phyloP scores from a whole-genome alignment of 1,140 invertebrate genomes.

The Hermetia illucens region DNA sequence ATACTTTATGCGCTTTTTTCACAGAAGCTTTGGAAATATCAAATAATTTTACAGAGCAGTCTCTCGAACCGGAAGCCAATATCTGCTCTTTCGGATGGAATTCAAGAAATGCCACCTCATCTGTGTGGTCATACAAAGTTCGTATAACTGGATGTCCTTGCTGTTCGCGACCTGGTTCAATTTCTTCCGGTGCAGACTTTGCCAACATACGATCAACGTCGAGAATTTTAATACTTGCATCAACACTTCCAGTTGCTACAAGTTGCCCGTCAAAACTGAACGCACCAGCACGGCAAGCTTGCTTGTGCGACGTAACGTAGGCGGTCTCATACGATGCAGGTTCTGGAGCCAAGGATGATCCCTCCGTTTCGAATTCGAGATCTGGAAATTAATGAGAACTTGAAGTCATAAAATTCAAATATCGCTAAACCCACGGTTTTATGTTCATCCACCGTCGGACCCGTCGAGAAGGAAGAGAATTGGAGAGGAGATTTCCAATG shows the following conservation, averaged over 20 bases:
- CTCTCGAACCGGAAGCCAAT: conserved; percentile 83
- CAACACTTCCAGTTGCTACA: conserved; percentile 95
- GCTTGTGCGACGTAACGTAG: conserved; percentile 98
- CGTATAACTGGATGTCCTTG: conserved; percentile 96
- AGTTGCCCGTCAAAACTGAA: conserved; percentile 90
- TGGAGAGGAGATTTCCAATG: no score
- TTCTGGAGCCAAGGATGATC: conserved; percentile 75
- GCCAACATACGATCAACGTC: conserved; percentile 97
- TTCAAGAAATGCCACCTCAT: conserved; percentile 92
- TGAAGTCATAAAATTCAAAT: no score
- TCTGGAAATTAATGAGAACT: no score
- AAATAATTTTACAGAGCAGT: conserved; percentile 91
- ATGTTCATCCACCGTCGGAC: no score
- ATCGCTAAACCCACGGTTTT: no score
- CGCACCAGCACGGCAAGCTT: conserved; percentile 83
- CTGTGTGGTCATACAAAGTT: conserved; percentile 95
- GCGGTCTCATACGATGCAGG: conserved; percentile 95
- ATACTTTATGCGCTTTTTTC: conserved; percentile 92
- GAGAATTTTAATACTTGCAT: conserved; percentile 96
- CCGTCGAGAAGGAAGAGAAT: no score
- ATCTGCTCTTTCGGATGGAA: conserved; percentile 93
- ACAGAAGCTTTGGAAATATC: conserved; percentile 97
- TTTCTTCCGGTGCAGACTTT: conserved; percentile 77
- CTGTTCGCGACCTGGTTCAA: conserved; percentile 61
- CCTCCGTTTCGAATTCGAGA: conserved; percentile 93